Percentiles rank a stretch among this genome's conserved stretches.
Evolutionary conservation across 1,140 invertebrate genomes (phyloP).

Genomic region (Zaprionus gabonicus): DNA sequence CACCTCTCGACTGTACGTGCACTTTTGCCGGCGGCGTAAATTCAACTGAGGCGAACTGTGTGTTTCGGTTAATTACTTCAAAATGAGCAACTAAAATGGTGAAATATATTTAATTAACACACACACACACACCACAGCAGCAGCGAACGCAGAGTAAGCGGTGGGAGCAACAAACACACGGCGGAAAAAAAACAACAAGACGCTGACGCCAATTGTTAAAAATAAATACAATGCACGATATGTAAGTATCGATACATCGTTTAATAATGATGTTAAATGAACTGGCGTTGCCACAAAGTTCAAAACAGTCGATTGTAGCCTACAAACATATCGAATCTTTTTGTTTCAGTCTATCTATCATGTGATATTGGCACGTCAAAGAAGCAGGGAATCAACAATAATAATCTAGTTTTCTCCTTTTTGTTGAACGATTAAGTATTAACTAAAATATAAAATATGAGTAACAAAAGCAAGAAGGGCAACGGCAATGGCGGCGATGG

Average conservation of each 20-base stretch:
- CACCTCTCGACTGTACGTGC: slow-evolving; percentile 44
- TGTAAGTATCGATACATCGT: slow-evolving; percentile 48
- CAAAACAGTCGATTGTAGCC: slow-evolving; percentile 27
- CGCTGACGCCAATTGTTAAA: slow-evolving; percentile 79
- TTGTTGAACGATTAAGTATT: slow-evolving; percentile 24
- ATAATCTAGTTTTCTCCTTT: slow-evolving; percentile 32
- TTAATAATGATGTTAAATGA: neutral
- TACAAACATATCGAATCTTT: slow-evolving; percentile 7
- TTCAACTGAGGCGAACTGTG: slow-evolving; percentile 39
- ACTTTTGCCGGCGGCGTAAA: slow-evolving; percentile 29
- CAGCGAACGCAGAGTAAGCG: slow-evolving; percentile 7
- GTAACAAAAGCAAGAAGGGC: slow-evolving; percentile 59
- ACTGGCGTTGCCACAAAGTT: slow-evolving; percentile 19
- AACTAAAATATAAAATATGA: slow-evolving; percentile 52
- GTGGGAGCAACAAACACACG: slow-evolving; percentile 38
- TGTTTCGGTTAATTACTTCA: slow-evolving; percentile 56
- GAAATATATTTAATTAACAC: slow-evolving; percentile 71
- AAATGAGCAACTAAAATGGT: slow-evolving; percentile 62
- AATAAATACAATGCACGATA: slow-evolving; percentile 74
- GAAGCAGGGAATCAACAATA: slow-evolving; percentile 42
- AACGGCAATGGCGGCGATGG: slow-evolving; percentile 30
- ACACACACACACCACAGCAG: slow-evolving; percentile 27
- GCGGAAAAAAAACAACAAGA: slow-evolving; percentile 28
- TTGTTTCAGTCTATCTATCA: slow-evolving; percentile 43
- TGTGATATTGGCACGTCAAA: slow-evolving; percentile 65